These are phyloP conservation scores for Rhinolophus ferrumequinum DNA, from an alignment of 2,113 vertebrate species.

Conservation along the genomic window DNA sequence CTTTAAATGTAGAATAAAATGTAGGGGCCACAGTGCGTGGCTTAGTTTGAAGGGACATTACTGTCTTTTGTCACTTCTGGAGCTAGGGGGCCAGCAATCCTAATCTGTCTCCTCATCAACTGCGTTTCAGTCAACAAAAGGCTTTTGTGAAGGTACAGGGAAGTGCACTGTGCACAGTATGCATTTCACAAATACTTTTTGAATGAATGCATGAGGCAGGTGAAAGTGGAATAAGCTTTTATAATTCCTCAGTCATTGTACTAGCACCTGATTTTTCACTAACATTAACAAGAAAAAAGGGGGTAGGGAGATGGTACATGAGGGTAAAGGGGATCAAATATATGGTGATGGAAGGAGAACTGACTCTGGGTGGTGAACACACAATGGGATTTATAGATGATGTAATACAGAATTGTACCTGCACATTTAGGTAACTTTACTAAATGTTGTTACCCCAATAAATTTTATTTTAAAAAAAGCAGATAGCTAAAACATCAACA, in stretches of 20 bases:
- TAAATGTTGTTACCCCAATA: too few relatives aligned
- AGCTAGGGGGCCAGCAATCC: background rate
- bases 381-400: too few relatives aligned
- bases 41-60: background rate
- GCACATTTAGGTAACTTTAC: too few relatives aligned
- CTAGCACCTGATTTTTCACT: background rate
- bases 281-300: background rate
- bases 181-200: background rate
- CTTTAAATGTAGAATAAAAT: too few relatives aligned
- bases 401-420: too few relatives aligned
- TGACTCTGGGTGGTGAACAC: too few relatives aligned
- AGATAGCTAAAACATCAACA: too few relatives aligned
- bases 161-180: background rate
- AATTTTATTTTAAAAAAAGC: too few relatives aligned
- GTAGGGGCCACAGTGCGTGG: fast-evolving
- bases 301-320: too few relatives aligned
- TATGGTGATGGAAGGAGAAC: too few relatives aligned
- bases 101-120: background rate
- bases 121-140: background rate
- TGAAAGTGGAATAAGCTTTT: background rate
- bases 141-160: background rate
- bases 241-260: background rate
- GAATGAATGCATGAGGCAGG: background rate
- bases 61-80: background rate
- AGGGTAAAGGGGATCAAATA: too few relatives aligned